Conservation (phyloP, 2,113 vertebrate species). For the Apodemus speciosus region DNA sequence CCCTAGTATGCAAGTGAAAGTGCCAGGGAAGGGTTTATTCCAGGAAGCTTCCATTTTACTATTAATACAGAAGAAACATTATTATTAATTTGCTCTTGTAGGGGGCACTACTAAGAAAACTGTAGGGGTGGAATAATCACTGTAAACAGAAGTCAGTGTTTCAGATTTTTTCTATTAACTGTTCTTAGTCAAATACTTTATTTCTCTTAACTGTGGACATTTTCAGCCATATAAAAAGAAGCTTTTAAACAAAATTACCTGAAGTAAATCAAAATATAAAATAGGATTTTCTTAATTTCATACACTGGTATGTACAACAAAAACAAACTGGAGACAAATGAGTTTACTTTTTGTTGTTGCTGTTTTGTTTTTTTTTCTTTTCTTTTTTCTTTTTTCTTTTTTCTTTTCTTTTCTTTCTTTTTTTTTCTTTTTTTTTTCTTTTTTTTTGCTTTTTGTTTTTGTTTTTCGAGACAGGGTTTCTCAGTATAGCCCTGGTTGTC, state of each 20-base stretch:
- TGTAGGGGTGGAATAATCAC: no score
- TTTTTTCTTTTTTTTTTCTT: no score
- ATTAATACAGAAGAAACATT: conserved; percentile 14
- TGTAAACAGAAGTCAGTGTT: not conserved
- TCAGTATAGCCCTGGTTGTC: no score
- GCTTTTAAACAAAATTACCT: not conserved
- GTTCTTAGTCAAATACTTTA: not conserved
- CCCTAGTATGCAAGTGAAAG: not conserved
- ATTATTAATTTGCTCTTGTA: not conserved
- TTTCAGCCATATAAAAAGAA: not conserved
- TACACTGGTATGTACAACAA: not conserved
- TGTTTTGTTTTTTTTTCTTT: no score
- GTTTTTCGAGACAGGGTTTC: no score
- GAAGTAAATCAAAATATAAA: not conserved
- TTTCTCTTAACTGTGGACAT: not conserved
- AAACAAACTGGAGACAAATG: not conserved
- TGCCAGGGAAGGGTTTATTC: not conserved
- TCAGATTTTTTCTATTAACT: not conserved
- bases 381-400: no score
- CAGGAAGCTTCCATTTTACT: not conserved
- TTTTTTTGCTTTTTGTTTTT: no score
- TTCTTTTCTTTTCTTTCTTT: no score
- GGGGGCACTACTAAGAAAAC: not conserved
- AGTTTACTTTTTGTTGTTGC: not conserved
- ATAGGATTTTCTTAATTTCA: not conserved